phyloP scores from a whole-genome alignment of 2,888 invertebrate species.

The Nipponacmea schrenckii region DNA sequence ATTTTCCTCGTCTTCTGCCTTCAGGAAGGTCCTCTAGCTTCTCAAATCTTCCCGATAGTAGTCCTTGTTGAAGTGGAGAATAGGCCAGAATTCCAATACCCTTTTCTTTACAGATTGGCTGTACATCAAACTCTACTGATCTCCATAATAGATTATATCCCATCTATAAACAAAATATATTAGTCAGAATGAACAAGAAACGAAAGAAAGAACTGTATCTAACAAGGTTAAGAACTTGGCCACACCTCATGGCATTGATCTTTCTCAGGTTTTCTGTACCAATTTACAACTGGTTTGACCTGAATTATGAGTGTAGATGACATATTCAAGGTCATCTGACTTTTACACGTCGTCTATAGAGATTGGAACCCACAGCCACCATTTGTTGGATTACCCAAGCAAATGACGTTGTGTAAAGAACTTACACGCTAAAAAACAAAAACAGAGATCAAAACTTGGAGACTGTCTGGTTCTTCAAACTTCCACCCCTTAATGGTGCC shows the following conservation, averaged over 20 bases:
- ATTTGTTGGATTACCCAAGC: too few relatives aligned
- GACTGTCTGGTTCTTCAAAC: too few relatives aligned
- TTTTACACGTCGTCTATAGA: too few relatives aligned
- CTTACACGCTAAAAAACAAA: too few relatives aligned
- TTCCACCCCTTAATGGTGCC: too few relatives aligned
- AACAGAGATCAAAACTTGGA: too few relatives aligned
- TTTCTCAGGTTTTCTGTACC: too few relatives aligned
- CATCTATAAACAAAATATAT: conserved; percentile 42
- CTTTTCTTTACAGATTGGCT: conserved; percentile 52
- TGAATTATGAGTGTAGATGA: too few relatives aligned
- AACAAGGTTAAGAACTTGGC: background rate
- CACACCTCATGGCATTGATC: background rate
- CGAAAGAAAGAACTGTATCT: background rate
- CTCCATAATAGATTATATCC: conserved; percentile 64
- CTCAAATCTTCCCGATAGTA: conserved; percentile 57
- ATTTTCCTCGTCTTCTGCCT: conserved; percentile 57
- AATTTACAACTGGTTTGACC: too few relatives aligned
- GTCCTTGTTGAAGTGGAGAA: conserved; percentile 65
- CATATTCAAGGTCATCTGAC: too few relatives aligned
- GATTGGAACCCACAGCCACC: too few relatives aligned
- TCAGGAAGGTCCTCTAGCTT: conserved; percentile 55
- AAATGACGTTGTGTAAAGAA: too few relatives aligned
- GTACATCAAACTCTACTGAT: conserved; percentile 55
- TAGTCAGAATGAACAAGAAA: background rate
- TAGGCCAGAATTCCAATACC: conserved; percentile 58